phyloP scores from a whole-genome alignment of 2,888 invertebrate species.

The Ochropleura leucogaster region DNA sequence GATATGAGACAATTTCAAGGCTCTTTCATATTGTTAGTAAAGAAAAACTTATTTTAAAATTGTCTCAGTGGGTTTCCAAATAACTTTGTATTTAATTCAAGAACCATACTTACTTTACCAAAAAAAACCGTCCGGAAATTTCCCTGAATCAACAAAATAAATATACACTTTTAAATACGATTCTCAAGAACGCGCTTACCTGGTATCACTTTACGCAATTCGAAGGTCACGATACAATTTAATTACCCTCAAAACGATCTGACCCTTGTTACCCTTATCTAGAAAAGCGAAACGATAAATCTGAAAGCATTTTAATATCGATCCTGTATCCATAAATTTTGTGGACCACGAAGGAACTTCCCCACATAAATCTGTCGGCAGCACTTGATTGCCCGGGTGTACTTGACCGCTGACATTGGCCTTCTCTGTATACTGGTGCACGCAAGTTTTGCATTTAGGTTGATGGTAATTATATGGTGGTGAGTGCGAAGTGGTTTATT shows the following conservation, averaged over 20 bases:
- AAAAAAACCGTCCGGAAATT: too few relatives aligned
- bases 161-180: too few relatives aligned
- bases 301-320: constrained; percentile 62
- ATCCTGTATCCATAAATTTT: constrained; percentile 52
- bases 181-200: background rate
- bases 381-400: constrained; percentile 72
- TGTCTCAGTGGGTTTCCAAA: background rate
- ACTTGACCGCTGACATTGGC: constrained; percentile 64
- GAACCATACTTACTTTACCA: background rate
- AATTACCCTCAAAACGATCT: constrained; percentile 32
- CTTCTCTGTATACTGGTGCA: constrained; percentile 42
- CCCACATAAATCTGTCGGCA: constrained; percentile 72
- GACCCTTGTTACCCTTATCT: constrained; percentile 20
- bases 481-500: constrained; percentile 11
- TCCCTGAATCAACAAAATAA: too few relatives aligned
- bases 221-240: constrained; percentile 23
- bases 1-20: too few relatives aligned
- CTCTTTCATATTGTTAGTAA: too few relatives aligned
- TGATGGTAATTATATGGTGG: constrained; percentile 35
- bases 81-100: background rate
- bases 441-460: constrained; percentile 50
- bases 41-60: background rate
- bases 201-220: constrained; percentile 1
- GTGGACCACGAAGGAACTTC: constrained; percentile 67
- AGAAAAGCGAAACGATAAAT: constrained; percentile 51